Conservation (phyloP, 1,140 invertebrate genomes). For the Neelides sp. region DNA sequence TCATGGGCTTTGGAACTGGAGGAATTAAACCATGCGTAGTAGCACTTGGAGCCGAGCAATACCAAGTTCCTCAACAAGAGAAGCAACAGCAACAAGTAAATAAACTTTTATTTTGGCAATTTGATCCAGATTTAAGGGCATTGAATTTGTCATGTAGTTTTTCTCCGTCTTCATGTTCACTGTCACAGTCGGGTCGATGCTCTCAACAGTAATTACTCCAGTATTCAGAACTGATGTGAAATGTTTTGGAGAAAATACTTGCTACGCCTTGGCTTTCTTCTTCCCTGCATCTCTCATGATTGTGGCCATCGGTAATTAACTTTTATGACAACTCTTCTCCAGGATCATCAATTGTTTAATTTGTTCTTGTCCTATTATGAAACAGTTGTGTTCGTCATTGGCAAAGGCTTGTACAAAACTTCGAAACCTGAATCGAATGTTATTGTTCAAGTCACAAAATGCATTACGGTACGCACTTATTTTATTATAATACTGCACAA, state of each 20-base stretch:
- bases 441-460: conserved; percentile 5
- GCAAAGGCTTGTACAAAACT: conserved; percentile 19
- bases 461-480: conserved; percentile 2
- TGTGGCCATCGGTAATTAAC: conserved; percentile 34
- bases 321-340: no score
- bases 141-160: no score
- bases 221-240: conserved; percentile 41
- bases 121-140: no score
- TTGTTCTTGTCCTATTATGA: no score
- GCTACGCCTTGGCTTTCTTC: conserved; percentile 48
- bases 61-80: conserved; percentile 35
- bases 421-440: conserved; percentile 5
- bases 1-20: conserved; percentile 46
- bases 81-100: conserved; percentile 38
- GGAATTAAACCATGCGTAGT: conserved; percentile 46
- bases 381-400: conserved; percentile 23
- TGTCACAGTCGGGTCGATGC: conserved; percentile 45
- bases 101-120: not conserved
- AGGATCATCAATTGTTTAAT: no score
- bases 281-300: conserved; percentile 44
- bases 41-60: conserved; percentile 54
- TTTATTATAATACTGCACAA: no score
- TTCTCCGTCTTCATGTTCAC: conserved; percentile 48
- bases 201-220: conserved; percentile 46
- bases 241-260: conserved; percentile 43